Evolutionary conservation across 2,797 vertebrate genomes (phyloP).

Genomic region (Rallus crepitans): DNA sequence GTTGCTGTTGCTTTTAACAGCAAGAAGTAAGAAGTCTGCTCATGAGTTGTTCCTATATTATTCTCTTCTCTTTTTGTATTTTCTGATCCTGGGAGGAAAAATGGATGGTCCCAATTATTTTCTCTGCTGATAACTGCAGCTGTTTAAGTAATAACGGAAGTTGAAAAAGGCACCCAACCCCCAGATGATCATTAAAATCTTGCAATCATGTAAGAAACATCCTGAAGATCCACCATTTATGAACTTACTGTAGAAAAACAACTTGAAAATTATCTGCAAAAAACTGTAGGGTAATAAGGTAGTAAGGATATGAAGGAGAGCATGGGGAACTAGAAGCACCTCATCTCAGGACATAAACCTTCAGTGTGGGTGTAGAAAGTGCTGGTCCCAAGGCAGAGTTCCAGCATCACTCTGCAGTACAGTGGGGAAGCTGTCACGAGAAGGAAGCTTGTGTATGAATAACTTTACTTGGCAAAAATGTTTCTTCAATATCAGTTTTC

Average conservation of each 20-base stretch:
- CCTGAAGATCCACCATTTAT: background rate
- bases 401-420: background rate
- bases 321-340: background rate
- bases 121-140: background rate
- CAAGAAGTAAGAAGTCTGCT: background rate
- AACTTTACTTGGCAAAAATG: slow-evolving; percentile 71
- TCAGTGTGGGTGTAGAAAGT: slow-evolving; percentile 51
- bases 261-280: background rate
- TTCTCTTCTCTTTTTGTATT: background rate
- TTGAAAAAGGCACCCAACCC: background rate
- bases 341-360: slow-evolving; percentile 53
- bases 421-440: slow-evolving; percentile 62
- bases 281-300: background rate
- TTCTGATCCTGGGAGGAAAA: background rate
- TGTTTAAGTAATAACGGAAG: background rate
- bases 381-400: slow-evolving; percentile 40
- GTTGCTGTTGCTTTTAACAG: background rate
- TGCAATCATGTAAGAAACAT: background rate
- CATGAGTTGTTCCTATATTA: background rate
- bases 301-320: background rate
- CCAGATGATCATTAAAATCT: background rate
- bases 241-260: background rate
- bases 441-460: slow-evolving; percentile 71
- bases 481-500: slow-evolving; percentile 73
- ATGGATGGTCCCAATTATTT: background rate